Base-by-base conservation (phyloP, 2,888 invertebrate genomes). In the Hirtodrosophila alboralis region DNA sequence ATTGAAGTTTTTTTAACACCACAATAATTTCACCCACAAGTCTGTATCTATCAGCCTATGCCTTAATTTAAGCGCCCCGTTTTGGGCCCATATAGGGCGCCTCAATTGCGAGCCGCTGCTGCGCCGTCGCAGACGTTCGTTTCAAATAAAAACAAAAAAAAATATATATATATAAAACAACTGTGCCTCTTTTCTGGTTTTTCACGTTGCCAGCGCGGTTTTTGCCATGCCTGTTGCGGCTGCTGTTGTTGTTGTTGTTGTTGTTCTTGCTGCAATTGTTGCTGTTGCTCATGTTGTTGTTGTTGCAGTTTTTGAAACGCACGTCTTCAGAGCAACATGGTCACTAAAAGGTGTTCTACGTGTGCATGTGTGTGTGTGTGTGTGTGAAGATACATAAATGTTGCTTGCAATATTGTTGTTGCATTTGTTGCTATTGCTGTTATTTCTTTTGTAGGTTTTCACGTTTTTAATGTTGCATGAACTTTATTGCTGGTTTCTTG, bases 131-230 rank as follows among this genome's bases (percentile, higher is more conserved):
- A 60, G 60, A 74, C 58, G 70, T 57, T 65, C 66, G 63, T 40
- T 75, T 57, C 63, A 49, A 58, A 58, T 44, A 72, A 61, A 53
- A 62, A 41, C 18, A 60, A 61, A 72, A 61, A 75, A 69, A 75
- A n/a, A n/a, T n/a, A n/a, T n/a, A n/a, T n/a, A n/a, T n/a, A n/a
- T n/a, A n/a, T n/a, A n/a, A n/a, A n/a, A n/a, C n/a, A n/a, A 71
- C 58, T 72, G 74, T 77, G 80, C 83, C 85, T 84, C 78, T 84
- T 59, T 81, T 84, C 81, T 81, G 87, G 81, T 81, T 81, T 81
- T 81, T 86, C 81, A 84, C 62, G 81, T 86, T 78, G 69, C 60
- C 45, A 45, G 63, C 65, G 69, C 58, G 49, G 60, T 69, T 66
- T 72, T 64, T 64, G 75, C 71, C 23, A 27, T 36, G 30, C 21